phyloP scores from a whole-genome alignment of 2,113 vertebrate species.

The Pomatostomus ruficeps region DNA sequence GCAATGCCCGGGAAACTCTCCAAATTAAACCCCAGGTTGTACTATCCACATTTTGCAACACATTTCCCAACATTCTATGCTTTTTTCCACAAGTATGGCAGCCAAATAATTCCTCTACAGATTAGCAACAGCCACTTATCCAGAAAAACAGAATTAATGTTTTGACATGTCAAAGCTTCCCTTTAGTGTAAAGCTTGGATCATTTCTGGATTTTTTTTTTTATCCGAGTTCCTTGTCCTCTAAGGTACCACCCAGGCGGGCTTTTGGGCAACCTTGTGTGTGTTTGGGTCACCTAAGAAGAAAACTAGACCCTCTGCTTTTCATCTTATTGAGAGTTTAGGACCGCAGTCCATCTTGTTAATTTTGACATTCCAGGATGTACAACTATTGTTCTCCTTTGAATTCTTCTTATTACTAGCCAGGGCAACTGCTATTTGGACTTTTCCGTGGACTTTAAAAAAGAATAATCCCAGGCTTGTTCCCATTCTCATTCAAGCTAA shows the following conservation, averaged over 20 bases:
- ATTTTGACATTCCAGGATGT: background rate
- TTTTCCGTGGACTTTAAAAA: background rate
- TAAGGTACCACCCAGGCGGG: background rate
- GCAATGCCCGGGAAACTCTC: background rate
- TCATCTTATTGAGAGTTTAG: background rate
- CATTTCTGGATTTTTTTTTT: background rate
- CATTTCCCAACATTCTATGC: background rate
- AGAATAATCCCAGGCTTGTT: background rate
- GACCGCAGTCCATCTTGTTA: background rate
- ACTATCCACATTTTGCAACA: slow-evolving; percentile 15
- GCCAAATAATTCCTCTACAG: background rate
- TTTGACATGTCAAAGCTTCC: background rate
- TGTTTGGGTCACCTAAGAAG: background rate
- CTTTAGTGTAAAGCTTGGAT: background rate
- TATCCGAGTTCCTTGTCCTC: background rate
- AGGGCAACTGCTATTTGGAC: background rate
- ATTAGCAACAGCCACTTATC: background rate
- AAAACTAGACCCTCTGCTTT: background rate
- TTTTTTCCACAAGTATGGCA: background rate
- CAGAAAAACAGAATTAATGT: background rate
- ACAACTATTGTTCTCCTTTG: background rate
- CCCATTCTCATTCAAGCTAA: background rate
- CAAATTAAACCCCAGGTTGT: slow-evolving; percentile 21
- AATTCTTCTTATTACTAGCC: background rate
- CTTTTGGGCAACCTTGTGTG: background rate